Evolutionary conservation across 1,140 invertebrate genomes (phyloP).

Genomic region (Ceratitis capitata): DNA sequence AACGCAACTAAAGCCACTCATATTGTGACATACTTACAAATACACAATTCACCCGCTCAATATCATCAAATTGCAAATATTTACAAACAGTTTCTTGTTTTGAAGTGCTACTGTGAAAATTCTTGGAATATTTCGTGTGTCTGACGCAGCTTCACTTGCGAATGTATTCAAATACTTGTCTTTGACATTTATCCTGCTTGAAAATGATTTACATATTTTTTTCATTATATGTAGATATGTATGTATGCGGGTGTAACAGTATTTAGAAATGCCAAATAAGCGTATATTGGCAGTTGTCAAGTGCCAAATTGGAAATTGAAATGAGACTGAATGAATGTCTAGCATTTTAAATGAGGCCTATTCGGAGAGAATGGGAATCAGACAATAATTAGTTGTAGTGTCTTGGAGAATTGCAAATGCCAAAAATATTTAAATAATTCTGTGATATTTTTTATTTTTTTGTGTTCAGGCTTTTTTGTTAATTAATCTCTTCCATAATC

Average conservation of each 20-base stretch:
- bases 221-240: background rate
- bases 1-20: background rate
- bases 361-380: too few relatives aligned
- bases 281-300: background rate
- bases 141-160: background rate
- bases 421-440: too few relatives aligned
- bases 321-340: background rate
- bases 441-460: too few relatives aligned
- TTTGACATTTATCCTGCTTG: background rate
- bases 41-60: background rate
- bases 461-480: too few relatives aligned
- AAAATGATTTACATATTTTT: background rate
- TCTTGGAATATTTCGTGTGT: background rate
- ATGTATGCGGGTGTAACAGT: background rate
- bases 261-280: background rate
- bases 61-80: background rate
- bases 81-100: conserved; percentile 8
- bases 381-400: too few relatives aligned
- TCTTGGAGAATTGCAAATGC: too few relatives aligned
- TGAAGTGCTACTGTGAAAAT: background rate
- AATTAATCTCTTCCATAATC: too few relatives aligned
- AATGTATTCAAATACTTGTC: background rate
- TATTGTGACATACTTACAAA: background rate
- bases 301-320: background rate
- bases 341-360: too few relatives aligned